Conservation (phyloP, 2,113 vertebrate genomes). For the Cyrtonyx montezumae region DNA sequence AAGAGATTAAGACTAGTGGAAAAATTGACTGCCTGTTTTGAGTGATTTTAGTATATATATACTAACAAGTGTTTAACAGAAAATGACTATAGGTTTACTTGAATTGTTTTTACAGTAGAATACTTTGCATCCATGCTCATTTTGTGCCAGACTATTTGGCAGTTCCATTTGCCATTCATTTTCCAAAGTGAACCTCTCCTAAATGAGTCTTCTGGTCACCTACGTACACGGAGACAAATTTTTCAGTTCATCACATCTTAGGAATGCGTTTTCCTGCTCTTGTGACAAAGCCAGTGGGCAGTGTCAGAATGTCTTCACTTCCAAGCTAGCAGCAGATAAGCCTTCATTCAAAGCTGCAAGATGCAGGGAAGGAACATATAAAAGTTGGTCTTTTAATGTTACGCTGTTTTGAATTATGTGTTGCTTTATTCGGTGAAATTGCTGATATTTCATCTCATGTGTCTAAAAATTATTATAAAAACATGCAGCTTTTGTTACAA, state of each 20-base stretch:
- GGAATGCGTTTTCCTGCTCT: background rate
- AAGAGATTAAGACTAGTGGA: background rate
- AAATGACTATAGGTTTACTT: background rate
- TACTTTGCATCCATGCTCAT: background rate
- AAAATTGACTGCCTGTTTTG: background rate
- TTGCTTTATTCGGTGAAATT: background rate
- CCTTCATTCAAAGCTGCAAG: background rate
- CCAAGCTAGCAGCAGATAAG: background rate
- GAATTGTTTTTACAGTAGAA: background rate
- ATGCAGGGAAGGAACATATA: background rate
- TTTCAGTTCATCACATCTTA: background rate
- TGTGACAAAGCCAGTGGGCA: background rate
- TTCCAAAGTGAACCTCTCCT: background rate
- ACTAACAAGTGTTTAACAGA: background rate
- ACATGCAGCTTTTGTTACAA: background rate
- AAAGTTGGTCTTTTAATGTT: background rate
- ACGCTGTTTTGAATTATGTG: background rate
- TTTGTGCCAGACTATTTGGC: background rate
- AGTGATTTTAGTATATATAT: background rate
- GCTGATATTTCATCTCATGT: background rate
- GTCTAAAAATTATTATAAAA: background rate
- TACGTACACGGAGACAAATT: background rate
- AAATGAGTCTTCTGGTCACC: background rate
- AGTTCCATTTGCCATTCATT: background rate
- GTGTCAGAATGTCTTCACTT: background rate